These are phyloP conservation scores for Nothoprocta pentlandii DNA, from an alignment of 2,113 vertebrate species.

Conservation along the genomic window DNA sequence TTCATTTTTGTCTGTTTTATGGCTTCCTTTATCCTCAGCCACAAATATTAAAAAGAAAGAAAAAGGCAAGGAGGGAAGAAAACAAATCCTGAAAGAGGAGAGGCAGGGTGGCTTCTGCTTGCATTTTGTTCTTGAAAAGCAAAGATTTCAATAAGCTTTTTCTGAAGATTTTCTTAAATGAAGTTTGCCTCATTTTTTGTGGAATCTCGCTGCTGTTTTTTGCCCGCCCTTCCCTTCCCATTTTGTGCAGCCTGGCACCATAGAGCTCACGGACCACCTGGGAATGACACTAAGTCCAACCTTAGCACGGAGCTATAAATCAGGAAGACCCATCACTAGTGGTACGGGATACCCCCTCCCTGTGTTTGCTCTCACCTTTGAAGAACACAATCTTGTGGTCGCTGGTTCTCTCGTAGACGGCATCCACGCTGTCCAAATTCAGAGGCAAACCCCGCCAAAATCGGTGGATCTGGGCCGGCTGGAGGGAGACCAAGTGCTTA, in stretches of 20 bases:
- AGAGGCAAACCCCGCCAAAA: constrained; percentile 95
- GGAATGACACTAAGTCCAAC: background rate
- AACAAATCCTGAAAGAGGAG: accelerated
- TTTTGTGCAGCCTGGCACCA: background rate
- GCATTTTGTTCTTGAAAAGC: background rate
- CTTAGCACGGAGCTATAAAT: accelerated
- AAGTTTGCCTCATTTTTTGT: background rate
- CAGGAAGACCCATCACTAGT: accelerated
- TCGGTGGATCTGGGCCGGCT: constrained; percentile 92
- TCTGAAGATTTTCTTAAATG: background rate
- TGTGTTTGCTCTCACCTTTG: constrained; percentile 82
- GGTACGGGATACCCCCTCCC: accelerated
- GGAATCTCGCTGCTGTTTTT: background rate
- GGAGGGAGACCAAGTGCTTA: constrained; percentile 93
- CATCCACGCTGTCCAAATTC: constrained; percentile 92
- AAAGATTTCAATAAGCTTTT: background rate
- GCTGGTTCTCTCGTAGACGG: constrained; percentile 89
- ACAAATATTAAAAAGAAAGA: background rate
- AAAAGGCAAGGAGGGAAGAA: background rate
- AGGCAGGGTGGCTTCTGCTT: background rate
- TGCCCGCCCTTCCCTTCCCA: background rate
- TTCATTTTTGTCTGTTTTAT: background rate
- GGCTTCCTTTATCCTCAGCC: background rate
- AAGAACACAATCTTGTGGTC: constrained; percentile 99
- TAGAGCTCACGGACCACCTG: background rate